phyloP scores from a whole-genome alignment of 2,888 invertebrate species.

The Camptogramma bilineatum region DNA sequence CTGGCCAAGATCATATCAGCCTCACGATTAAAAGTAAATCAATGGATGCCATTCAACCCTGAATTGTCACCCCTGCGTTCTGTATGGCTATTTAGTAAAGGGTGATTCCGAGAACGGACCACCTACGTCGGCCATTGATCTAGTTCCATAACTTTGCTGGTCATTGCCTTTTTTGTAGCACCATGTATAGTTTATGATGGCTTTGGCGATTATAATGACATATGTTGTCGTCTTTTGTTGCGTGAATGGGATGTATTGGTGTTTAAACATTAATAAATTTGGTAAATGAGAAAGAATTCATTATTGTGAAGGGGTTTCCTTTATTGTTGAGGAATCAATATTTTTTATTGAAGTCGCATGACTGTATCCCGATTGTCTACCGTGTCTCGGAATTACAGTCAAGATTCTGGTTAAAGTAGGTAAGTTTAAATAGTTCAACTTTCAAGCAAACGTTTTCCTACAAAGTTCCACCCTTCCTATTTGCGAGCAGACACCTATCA shows the following conservation, averaged over 20 bases:
- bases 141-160: slow-evolving; percentile 62
- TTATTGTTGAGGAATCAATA: not conserved
- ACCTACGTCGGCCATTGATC: slow-evolving; percentile 75
- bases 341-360: not conserved
- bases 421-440: no score
- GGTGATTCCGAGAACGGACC: slow-evolving; percentile 78
- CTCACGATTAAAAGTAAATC: slow-evolving; percentile 81
- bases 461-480: slow-evolving; percentile 25
- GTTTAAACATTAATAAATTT: slow-evolving; percentile 5
- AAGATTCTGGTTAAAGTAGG: no score
- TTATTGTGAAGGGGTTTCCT: not conserved
- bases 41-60: slow-evolving; percentile 68
- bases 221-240: slow-evolving; percentile 66
- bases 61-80: slow-evolving; percentile 61
- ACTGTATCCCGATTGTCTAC: no score
- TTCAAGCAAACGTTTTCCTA: slow-evolving; percentile 15
- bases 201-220: slow-evolving; percentile 64
- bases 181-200: slow-evolving; percentile 51
- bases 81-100: slow-evolving; percentile 62
- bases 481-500: slow-evolving; percentile 45
- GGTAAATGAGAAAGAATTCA: not conserved
- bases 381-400: no score
- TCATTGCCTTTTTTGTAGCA: slow-evolving; percentile 58
- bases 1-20: slow-evolving; percentile 75
- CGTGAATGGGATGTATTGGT: slow-evolving; percentile 19